These are phyloP conservation scores for Calameuta filiformis DNA, from an alignment of 2,888 invertebrate genomes.

Conservation along the genomic window DNA sequence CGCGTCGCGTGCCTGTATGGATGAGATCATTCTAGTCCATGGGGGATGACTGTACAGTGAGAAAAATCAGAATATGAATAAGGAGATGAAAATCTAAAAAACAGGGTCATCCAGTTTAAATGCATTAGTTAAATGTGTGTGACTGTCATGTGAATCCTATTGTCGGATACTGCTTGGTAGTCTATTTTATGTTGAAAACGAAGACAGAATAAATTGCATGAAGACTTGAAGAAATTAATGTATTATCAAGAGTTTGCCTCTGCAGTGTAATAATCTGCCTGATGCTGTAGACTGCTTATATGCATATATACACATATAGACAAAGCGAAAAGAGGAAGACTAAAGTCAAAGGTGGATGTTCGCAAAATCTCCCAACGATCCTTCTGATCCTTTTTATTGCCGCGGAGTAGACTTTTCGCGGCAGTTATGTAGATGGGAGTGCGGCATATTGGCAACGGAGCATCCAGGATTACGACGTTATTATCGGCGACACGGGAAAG, in stretches of 20 bases:
- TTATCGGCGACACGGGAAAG: slow-evolving; percentile 47
- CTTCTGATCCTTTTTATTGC: slow-evolving; percentile 51
- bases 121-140: not conserved
- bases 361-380: not conserved
- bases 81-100: not conserved
- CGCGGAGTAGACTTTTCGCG: slow-evolving; percentile 47
- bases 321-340: not conserved
- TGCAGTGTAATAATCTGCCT: not conserved
- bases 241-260: not conserved
- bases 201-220: not conserved
- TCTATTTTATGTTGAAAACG: not conserved
- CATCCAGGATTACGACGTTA: slow-evolving; percentile 52
- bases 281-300: not conserved
- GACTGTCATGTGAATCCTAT: not conserved
- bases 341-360: not conserved
- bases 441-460: slow-evolving; percentile 62
- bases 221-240: not conserved
- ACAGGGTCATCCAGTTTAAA: not conserved
- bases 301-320: not conserved
- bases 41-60: not conserved
- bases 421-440: slow-evolving; percentile 59
- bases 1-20: not conserved
- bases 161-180: not conserved
- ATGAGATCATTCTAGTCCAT: not conserved
- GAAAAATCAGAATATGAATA: not conserved